These are phyloP conservation scores for Epirrhoe alternata DNA, from an alignment of 2,888 invertebrate genomes.

Conservation along the genomic window DNA sequence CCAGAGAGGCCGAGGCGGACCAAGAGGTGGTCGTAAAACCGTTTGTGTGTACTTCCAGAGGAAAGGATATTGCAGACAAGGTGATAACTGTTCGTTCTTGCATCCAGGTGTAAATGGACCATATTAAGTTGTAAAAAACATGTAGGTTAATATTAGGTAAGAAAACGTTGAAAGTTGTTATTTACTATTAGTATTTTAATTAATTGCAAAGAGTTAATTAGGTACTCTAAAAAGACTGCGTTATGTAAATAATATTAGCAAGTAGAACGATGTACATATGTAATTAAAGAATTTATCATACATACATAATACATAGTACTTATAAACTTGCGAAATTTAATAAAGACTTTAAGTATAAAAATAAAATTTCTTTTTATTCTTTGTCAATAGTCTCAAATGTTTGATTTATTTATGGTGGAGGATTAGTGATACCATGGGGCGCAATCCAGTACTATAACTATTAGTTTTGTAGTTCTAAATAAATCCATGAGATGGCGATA, in stretches of 20 bases:
- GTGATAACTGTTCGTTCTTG: constrained; percentile 92
- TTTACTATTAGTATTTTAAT: constrained; percentile 31
- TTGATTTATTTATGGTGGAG: no score
- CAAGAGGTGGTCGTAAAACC: constrained; percentile 83
- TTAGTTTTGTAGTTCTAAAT: no score
- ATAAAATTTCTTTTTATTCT: background rate
- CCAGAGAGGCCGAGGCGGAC: constrained; percentile 76
- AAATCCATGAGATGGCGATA: no score
- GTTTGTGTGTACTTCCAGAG: constrained; percentile 92
- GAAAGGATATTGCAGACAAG: constrained; percentile 92
- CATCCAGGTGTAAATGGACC: constrained; percentile 90
- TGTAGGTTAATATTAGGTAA: constrained; percentile 27
- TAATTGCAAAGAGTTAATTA: constrained; percentile 39
- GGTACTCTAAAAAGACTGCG: constrained; percentile 62
- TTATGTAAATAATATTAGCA: constrained; percentile 56
- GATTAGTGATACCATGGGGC: no score
- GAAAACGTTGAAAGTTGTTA: constrained; percentile 31
- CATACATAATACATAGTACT: constrained; percentile 27
- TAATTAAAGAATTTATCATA: constrained; percentile 30
- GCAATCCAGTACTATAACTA: no score
- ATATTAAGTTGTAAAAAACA: constrained; percentile 55
- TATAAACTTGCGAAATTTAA: constrained; percentile 25
- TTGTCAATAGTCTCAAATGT: background rate
- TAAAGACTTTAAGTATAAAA: constrained; percentile 23
- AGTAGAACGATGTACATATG: constrained; percentile 51